phyloP scores from a whole-genome alignment of 2,888 invertebrate genomes.

The Apodemia duryi region DNA sequence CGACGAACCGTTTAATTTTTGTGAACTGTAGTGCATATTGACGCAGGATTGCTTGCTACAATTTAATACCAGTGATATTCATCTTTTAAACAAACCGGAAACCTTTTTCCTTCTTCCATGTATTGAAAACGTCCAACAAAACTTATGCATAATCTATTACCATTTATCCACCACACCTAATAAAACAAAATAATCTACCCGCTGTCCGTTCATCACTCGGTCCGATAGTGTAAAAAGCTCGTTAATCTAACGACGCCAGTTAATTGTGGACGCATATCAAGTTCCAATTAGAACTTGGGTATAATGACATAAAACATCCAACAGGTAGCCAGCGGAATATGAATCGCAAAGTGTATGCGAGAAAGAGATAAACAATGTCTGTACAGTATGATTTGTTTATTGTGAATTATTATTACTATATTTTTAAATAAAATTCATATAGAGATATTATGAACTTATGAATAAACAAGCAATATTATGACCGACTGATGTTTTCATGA shows the following conservation, averaged over 20 bases:
- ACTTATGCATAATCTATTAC: not conserved
- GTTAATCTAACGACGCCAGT: conserved; percentile 61
- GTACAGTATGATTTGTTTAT: not conserved
- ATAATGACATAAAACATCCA: conserved; percentile 55
- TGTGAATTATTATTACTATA: too few species aligned
- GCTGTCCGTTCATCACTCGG: conserved; percentile 23
- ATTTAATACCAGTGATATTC: too few species aligned
- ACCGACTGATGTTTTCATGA: too few species aligned
- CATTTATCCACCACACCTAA: conserved; percentile 9
- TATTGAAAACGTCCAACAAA: not conserved
- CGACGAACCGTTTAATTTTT: too few species aligned
- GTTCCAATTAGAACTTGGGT: conserved; percentile 66
- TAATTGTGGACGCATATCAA: conserved; percentile 71
- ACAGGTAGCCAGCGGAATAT: conserved; percentile 35
- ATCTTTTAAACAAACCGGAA: not conserved
- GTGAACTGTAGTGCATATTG: too few species aligned
- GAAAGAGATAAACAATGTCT: conserved; percentile 25
- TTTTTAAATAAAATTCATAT: too few species aligned
- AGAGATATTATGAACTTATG: too few species aligned
- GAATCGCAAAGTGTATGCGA: conserved; percentile 31
- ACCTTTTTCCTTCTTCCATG: not conserved
- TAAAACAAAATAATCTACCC: conserved; percentile 19
- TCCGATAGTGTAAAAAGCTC: conserved; percentile 57
- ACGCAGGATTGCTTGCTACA: too few species aligned
- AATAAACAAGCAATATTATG: too few species aligned